Base-by-base conservation (phyloP, 2,797 vertebrate species). In the Manis crassicaudata region DNA sequence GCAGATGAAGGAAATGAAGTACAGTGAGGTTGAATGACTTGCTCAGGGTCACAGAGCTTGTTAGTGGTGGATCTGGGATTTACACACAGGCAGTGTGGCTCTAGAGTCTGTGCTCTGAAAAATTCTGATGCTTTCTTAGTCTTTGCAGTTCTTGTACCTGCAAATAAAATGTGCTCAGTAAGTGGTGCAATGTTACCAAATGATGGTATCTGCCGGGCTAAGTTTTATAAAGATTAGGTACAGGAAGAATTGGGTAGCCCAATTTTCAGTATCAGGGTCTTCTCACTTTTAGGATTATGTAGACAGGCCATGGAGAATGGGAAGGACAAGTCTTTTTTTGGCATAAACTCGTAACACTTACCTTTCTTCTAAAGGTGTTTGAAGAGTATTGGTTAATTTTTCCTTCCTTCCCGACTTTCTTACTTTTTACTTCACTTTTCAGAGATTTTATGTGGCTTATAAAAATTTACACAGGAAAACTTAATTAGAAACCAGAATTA, bases 371-470 rank as follows among this genome's bases (percentile, higher is more conserved):
- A 63, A 68, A 67, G 14, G 25, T 82, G 9, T 88, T 88, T 35
- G 35, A 54, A 76, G 77, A 79, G 21, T 35, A 82, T 73, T 86
- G 43, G 3, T 82, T 68, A 52, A 16, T 67, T 83, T 75, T 75
- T 35, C 10, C 27, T 73, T 79, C 67, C 12, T 73, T 82, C 21
- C 40, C 77, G 46, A 32, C 11, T 91, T 70, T 93, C 5, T 60
- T 35, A 70, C 23, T 75, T 89, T 92, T 94, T 73, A 81, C 9
- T 88, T 90, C 7, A 54, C 63, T 94, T 72, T 77, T 73, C 10
- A 35, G n/a, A 92, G 60, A 56, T 80, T 93, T 95, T 46, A 76
- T 92, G 11, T 91, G 65, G 9, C 35, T 90, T 77, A 62, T 76
- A 67, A 90, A 76, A 84, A 77, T 54, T 82, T 25, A 52, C 40